Conservation (phyloP, 2,113 vertebrate genomes). For the Eurystomus gularis region DNA sequence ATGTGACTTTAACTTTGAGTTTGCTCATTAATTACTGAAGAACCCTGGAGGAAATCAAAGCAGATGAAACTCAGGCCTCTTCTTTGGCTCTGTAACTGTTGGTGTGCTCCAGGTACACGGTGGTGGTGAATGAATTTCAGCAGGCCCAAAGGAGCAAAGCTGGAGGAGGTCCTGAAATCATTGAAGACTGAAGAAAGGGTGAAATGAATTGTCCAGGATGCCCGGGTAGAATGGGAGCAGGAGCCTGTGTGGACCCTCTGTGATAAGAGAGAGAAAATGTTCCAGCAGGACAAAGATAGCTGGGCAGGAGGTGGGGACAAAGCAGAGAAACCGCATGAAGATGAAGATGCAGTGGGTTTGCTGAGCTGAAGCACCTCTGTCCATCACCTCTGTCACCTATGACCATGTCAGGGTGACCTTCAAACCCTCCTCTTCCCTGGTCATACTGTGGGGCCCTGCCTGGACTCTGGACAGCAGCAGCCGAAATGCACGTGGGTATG, state of each 20-base stretch:
- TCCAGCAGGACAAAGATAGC: neutral
- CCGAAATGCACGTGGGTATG: neutral
- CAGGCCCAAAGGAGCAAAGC: neutral
- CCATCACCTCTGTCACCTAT: neutral
- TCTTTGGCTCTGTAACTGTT: neutral
- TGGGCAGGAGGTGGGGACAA: neutral
- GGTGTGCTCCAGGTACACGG: neutral
- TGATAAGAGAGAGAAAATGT: neutral
- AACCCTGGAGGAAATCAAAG: neutral
- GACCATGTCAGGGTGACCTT: neutral
- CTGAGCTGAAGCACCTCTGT: neutral
- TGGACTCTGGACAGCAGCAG: neutral
- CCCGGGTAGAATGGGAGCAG: neutral
- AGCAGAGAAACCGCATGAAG: no score
- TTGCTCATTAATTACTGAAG: neutral
- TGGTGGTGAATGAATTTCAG: neutral
- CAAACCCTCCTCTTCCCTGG: neutral
- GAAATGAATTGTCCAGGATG: neutral
- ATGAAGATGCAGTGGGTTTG: neutral
- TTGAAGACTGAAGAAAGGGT: neutral
- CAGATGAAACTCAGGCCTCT: neutral
- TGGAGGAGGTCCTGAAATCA: neutral
- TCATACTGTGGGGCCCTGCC: neutral
- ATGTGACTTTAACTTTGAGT: neutral
- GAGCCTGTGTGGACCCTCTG: neutral